Percentiles rank a stretch among this genome's conserved stretches.
These are phyloP conservation scores for Sebastes hubbsi DNA, from an alignment of 2,797 vertebrate genomes.

Conservation along the genomic window DNA sequence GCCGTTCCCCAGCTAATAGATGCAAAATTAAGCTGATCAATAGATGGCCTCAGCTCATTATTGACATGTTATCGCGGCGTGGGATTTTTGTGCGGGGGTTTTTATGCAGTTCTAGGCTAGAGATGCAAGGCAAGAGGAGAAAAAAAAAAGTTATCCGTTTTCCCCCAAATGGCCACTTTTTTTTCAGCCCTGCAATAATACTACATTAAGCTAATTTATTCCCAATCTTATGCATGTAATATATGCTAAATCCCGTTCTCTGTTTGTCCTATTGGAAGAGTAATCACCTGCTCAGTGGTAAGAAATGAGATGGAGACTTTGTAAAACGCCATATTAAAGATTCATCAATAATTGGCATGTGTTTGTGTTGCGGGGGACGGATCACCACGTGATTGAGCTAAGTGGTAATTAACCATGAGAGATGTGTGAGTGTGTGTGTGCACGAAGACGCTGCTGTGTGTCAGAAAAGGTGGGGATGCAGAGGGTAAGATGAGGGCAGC, in stretches of 20 bases:
- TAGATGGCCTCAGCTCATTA: constrained; percentile 84
- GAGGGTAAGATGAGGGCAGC: constrained; percentile 33
- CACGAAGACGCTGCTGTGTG: background rate
- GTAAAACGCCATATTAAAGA: constrained; percentile 81
- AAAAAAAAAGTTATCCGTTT: constrained; percentile 34
- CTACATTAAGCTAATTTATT: constrained; percentile 53
- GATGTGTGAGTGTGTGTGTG: constrained; percentile 40
- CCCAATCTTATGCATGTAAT: constrained; percentile 1
- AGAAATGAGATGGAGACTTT: constrained; percentile 78
- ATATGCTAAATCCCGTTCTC: background rate
- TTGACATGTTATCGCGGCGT: constrained; percentile 81
- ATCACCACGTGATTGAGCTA: constrained; percentile 77
- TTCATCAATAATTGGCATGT: constrained; percentile 84
- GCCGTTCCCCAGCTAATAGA: constrained; percentile 83
- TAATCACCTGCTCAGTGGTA: constrained; percentile 67
- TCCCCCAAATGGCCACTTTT: constrained; percentile 56
- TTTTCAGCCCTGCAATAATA: constrained; percentile 37
- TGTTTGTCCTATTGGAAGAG: constrained; percentile 43
- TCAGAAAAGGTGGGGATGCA: constrained; percentile 20
- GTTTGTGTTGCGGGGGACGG: constrained; percentile 71
- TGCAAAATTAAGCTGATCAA: constrained; percentile 86
- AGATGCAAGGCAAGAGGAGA: constrained; percentile 48
- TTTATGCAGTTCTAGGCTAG: constrained; percentile 46
- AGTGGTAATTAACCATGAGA: constrained; percentile 76
- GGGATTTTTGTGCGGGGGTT: constrained; percentile 77